Conservation (phyloP, 2,888 invertebrate genomes). For the Drosophila neonasuta region DNA sequence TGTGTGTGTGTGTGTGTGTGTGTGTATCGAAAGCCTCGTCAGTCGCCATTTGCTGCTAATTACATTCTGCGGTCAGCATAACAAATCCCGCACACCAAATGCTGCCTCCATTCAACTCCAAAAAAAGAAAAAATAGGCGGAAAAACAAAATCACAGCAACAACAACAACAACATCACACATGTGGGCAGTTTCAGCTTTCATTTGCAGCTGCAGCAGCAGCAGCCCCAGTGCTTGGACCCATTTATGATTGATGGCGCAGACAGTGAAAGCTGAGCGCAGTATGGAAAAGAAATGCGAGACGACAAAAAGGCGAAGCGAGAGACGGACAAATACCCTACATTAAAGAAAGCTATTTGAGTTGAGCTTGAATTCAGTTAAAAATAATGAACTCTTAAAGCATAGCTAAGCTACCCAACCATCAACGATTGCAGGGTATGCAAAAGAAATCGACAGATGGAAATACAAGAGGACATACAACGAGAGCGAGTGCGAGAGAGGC, state of each 20-base stretch:
- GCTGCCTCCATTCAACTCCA: slow-evolving; percentile 4
- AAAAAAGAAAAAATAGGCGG: slow-evolving; percentile 15
- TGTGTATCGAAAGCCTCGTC: slow-evolving; percentile 22
- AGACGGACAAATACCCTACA: slow-evolving; percentile 6
- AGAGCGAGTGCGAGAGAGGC: neutral
- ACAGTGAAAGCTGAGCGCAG: slow-evolving; percentile 10
- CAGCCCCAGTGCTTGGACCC: slow-evolving; percentile 9
- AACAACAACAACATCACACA: slow-evolving; percentile 15
- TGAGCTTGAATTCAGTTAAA: too few relatives aligned
- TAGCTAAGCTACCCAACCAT: neutral
- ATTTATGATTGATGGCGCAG: slow-evolving; percentile 42
- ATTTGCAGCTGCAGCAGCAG: slow-evolving; percentile 21
- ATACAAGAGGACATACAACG: slow-evolving; percentile 3
- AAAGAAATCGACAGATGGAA: slow-evolving; percentile 41
- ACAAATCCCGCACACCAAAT: slow-evolving; percentile 60
- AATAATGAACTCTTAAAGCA: too few relatives aligned
- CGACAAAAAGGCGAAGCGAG: too few relatives aligned
- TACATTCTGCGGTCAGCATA: slow-evolving; percentile 76
- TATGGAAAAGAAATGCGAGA: neutral
- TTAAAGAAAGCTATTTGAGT: too few relatives aligned
- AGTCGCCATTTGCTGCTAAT: slow-evolving; percentile 73
- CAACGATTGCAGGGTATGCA: slow-evolving; percentile 15
- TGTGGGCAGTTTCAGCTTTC: slow-evolving; percentile 30
- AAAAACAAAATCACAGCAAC: slow-evolving; percentile 26
- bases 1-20: neutral